Percentiles rank a stretch among this genome's conserved stretches.
Conservation (phyloP, 2,888 invertebrate genomes). For the Acanthococcus lagerstroemiae region DNA sequence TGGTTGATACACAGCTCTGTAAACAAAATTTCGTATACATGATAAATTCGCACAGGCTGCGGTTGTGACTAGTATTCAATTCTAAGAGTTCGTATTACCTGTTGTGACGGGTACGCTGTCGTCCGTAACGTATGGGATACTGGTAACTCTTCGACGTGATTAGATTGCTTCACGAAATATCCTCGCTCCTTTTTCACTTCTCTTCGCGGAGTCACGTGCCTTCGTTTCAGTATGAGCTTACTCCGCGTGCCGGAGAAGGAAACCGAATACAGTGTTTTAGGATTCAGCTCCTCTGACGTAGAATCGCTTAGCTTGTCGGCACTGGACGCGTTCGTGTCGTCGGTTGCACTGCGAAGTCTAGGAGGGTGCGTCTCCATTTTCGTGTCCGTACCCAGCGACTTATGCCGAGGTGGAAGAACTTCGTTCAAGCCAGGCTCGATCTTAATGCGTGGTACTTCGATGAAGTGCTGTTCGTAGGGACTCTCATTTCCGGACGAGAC, state of each 20-base stretch:
- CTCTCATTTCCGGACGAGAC: background rate
- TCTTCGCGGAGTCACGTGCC: background rate
- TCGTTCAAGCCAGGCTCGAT: background rate
- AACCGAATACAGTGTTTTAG: slow-evolving; percentile 10
- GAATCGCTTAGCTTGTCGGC: background rate
- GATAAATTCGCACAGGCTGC: background rate
- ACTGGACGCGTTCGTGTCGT: background rate
- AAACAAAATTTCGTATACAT: background rate
- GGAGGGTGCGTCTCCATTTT: background rate
- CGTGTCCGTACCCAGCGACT: background rate
- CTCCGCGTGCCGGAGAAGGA: slow-evolving; percentile 4
- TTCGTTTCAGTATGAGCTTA: slow-evolving; percentile 12
- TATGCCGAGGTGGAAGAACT: no score
- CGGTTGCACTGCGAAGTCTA: background rate
- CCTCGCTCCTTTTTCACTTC: slow-evolving; percentile 2
- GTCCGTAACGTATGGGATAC: background rate
- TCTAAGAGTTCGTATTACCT: slow-evolving; percentile 8
- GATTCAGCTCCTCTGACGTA: background rate
- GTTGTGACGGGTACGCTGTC: background rate
- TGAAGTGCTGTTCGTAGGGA: background rate
- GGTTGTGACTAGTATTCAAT: no score
- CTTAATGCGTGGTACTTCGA: background rate
- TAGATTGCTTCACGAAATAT: background rate
- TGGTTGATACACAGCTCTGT: background rate
- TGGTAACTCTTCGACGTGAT: background rate